Evolutionary conservation across 2,888 invertebrate genomes (phyloP).

Genomic region (Epirrhoe alternata): DNA sequence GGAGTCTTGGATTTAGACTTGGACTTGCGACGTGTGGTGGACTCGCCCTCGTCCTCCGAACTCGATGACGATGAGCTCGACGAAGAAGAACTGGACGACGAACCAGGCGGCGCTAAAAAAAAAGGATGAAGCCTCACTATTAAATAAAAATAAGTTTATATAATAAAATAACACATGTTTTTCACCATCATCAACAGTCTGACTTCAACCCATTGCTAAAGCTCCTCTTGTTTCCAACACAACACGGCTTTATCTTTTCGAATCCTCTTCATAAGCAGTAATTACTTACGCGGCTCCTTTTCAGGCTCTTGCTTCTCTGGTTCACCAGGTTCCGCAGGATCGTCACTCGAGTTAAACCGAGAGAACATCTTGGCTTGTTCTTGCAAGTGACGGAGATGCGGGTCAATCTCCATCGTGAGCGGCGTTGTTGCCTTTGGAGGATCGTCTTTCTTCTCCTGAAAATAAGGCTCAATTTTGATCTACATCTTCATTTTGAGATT

Average conservation of each 20-base stretch:
- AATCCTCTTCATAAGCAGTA: not conserved
- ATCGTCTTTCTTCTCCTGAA: slow-evolving; percentile 68
- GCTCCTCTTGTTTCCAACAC: not conserved
- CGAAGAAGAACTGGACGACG: slow-evolving; percentile 81
- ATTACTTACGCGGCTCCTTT: slow-evolving; percentile 75
- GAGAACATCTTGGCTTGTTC: slow-evolving; percentile 84
- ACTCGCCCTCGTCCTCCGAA: slow-evolving; percentile 79
- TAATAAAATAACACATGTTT: no score
- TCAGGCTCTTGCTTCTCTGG: slow-evolving; percentile 53
- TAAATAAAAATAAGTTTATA: no score
- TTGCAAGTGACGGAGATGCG: slow-evolving; percentile 79
- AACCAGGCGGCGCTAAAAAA: slow-evolving; percentile 76
- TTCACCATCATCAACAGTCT: no score
- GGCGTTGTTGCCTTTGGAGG: slow-evolving; percentile 74
- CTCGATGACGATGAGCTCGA: slow-evolving; percentile 82
- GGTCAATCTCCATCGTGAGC: slow-evolving; percentile 81
- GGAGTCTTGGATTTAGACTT: slow-evolving; percentile 73
- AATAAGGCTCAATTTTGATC: not conserved
- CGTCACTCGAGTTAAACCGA: slow-evolving; percentile 72
- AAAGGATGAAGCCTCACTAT: not conserved
- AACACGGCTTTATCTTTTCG: not conserved
- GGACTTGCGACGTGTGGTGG: slow-evolving; percentile 67
- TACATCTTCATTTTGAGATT: not conserved
- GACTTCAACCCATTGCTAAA: no score
- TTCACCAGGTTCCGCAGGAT: slow-evolving; percentile 59